A percentile compares a stretch with the other conserved stretches of the same genome.
Conservation (phyloP, 1,140 invertebrate species). For the Idris sp. region DNA sequence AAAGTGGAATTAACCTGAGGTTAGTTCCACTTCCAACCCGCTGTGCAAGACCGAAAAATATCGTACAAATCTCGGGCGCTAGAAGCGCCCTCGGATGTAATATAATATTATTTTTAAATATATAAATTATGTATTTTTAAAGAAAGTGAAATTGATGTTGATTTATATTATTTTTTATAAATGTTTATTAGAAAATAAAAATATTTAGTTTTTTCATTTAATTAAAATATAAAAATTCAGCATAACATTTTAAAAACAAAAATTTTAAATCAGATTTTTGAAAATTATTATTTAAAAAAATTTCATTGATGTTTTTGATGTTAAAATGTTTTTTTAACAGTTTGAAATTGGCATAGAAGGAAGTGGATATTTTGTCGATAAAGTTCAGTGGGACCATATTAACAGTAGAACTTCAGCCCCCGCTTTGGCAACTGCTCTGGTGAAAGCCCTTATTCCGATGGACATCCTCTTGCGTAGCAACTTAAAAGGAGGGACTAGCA, state of each 20-base stretch:
- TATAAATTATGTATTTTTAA: too few relatives aligned
- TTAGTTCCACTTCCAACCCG: too few relatives aligned
- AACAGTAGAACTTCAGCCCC: background rate
- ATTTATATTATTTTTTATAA: slow-evolving; percentile 3
- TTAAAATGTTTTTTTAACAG: slow-evolving; percentile 1
- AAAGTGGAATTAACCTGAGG: too few relatives aligned
- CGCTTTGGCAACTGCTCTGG: slow-evolving; percentile 3
- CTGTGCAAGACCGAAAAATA: too few relatives aligned
- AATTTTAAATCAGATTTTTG: background rate
- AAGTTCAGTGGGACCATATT: slow-evolving; percentile 1
- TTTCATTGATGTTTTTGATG: background rate
- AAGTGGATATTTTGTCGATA: slow-evolving; percentile 1
- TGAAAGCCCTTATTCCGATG: slow-evolving; percentile 1
- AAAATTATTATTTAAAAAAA: slow-evolving; percentile 1
- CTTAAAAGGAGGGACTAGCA: slow-evolving; percentile 2
- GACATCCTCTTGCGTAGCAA: background rate
- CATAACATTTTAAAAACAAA: too few relatives aligned
- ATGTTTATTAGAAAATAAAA: background rate
- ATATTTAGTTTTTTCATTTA: background rate
- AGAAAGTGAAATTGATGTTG: too few relatives aligned
- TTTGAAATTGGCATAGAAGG: background rate
- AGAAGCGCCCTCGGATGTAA: too few relatives aligned
- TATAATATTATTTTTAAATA: too few relatives aligned
- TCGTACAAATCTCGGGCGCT: too few relatives aligned
- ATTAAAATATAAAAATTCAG: too few relatives aligned